Evolutionary conservation across 2,888 invertebrate species (phyloP), one percentile per base, ranked within the genome.

Genomic region (Drosophila nigricruria): DNA sequence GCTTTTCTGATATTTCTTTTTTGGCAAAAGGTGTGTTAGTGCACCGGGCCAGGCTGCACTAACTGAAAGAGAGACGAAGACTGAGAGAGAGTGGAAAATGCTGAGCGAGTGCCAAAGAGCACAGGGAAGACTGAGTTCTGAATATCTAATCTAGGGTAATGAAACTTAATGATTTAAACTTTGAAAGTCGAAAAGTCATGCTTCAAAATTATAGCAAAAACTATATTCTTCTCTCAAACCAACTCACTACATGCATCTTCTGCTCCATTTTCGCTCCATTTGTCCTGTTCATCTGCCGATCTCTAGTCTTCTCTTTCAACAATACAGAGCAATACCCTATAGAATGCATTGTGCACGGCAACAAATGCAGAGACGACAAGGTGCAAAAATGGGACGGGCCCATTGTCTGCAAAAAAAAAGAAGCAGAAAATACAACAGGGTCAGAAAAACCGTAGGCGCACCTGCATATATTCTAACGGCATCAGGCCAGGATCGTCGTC

Each of bases 371-470:
- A 18, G 58, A 73, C 64, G 56, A 85, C 91, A 91, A 91, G 91
- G 91, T 91, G 91, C 91, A 91, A 91, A 91, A 90, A 82, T 91
- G 79, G 91, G 90, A 89, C 76, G 82, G 74, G 70, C 81, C 74
- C 73, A 79, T 88, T 89, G 88, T 89, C 66, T 62, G 73, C 67
- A 23, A 73, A 77, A 80, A 32, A 73, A 76, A 80, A 65, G 25
- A 47, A 30, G n/a, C 2, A 49, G 47, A 18, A 49, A 30, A 47
- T 57, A 68, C 61, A 67, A 64, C 38, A 57, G 50, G 30, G n/a
- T 36, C 32, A 52, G 53, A 45, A 67, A 60, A 70, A 14, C 47
- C 43, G 30, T 14, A 30, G 45, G 71, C 40, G 76, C 89, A 89
- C 89, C 89, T 90, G 90, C 89, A 69, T 43, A 66, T 73, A 90